phyloP scores from a whole-genome alignment of 2,113 vertebrate genomes.

The Australoheros scitulus region DNA sequence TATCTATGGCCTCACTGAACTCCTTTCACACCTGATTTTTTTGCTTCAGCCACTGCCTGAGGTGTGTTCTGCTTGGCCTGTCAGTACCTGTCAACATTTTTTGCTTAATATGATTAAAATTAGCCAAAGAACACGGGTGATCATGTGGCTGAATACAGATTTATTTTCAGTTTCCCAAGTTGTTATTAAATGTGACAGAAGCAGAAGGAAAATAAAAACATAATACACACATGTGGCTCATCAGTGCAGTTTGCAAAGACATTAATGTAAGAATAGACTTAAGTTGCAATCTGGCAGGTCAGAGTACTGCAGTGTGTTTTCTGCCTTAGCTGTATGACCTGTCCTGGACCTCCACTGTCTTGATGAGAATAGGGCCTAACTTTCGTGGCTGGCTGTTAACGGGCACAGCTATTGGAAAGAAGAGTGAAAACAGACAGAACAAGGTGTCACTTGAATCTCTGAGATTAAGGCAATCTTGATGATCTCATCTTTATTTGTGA shows the following conservation, averaged over 20 bases:
- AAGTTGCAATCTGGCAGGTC: not conserved
- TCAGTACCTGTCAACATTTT: not conserved
- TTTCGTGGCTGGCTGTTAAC: not conserved
- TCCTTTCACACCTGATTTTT: too few relatives aligned
- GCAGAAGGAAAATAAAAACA: not conserved
- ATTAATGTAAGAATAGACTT: not conserved
- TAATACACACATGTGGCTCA: not conserved
- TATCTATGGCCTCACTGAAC: too few relatives aligned
- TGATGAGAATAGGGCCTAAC: conserved; percentile 53
- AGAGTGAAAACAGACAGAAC: not conserved
- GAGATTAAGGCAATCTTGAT: not conserved
- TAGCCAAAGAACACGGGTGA: not conserved
- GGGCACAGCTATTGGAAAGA: not conserved
- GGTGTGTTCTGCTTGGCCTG: too few relatives aligned
- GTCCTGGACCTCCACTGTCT: conserved; percentile 48
- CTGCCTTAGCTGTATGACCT: conserved; percentile 10
- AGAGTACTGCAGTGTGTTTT: not conserved
- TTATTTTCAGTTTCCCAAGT: conserved; percentile 21
- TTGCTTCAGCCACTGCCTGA: too few relatives aligned
- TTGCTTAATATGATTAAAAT: not conserved
- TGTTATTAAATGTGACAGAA: not conserved
- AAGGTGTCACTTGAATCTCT: not conserved
- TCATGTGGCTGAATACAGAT: not conserved
- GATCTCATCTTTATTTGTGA: not conserved
- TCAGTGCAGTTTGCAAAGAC: not conserved